Base-by-base conservation (phyloP, 2,888 invertebrate species). In the Perdita meconis region DNA sequence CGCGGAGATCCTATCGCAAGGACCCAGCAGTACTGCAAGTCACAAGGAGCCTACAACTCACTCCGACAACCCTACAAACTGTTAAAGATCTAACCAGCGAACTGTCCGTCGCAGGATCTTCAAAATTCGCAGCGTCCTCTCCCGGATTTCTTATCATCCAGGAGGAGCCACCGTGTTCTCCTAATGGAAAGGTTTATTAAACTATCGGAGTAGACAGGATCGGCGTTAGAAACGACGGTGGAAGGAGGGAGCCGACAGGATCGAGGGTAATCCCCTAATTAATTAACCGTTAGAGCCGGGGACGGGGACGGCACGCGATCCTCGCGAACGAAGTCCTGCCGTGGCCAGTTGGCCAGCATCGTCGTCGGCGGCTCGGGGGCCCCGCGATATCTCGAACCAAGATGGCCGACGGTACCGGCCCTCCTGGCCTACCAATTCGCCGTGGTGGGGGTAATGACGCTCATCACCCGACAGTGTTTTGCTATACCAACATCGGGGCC, bases 381-480 rank as follows among this genome's bases (percentile, higher is more conserved):
- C 68, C 77, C 74, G 79, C 65, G 78, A 84, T 47, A 47, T 84
- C 86, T 86, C 86, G 85, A 88, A 88, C 90, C 91, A 92, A 92
- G 91, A 92, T 92, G 92, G 92, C 92, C 90, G 92, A 83, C 88
- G 69, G 89, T 85, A 87, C 89, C 47, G 87, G 89, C 89, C 89
- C 88, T 87, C 86, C 85, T 80, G 78, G 71, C 76, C 77, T 78
- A 69, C 80, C 77, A 64, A 80, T 79, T 67, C 67, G 53, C 70
- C 26, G 2, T 50, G 76, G 91, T 90, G 90, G 92, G 91, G 91
- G 89, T 92, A 92, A 92, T 92, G 92, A 92, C 90, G 89, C 91
- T 92, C 92, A 92, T 92, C 91, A 92, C 89, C 91, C 89, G 89
- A 91, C 91, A 89, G 89, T 92, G 89, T 92, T 91, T 91, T 90